Base-by-base conservation (phyloP, 2,888 invertebrate genomes). In the Cybosia mesomella region DNA sequence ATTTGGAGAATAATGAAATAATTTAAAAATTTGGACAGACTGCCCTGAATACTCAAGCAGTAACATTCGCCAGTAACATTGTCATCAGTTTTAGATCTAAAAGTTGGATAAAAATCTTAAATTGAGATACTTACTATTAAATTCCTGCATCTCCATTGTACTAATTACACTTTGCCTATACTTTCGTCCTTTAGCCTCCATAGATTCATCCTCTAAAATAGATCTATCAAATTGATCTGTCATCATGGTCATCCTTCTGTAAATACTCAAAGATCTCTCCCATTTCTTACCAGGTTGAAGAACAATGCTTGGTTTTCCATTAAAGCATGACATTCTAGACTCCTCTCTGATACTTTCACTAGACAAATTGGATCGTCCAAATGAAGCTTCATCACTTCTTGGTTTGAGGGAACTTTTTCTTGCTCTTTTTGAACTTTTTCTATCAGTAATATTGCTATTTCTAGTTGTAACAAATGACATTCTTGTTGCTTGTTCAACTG, bases 281-380 rank as follows among this genome's bases (percentile, higher is more conserved):
- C 97, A 97, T 83, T 96, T 94, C 84, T 96, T 97, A 0, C 97
- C 97, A 15, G 97, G 96, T 76, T 95, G 96, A 2, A 97, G 86
- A 15, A 95, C 89, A 75, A 96, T 91, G 3, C 77, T 82, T 61
- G 85, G 86, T 79, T 89, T 91, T 28, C 70, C n/a, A 34, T 88
- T 87, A 64, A 73, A 74, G 43, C 69, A 75, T 43, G 68, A 73
- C 49, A 74, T 75, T 66, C 72, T 75, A 59, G 68, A 70, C 57
- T 70, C 68, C 9, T 67, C 60, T 18, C 18, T 64, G 36, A 67
- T 66, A 62, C 77, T 83, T 67, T 82, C 77, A 70, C 70, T 84
- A 24, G 70, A 70, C 9, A 80, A 55, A 70, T 68, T 81, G 54
- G 81, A 75, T 57, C 72, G 85, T 60, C 9, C 32, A 55, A 39